A percentile compares a stretch with the other conserved stretches of the same genome.
Evolutionary conservation across 2,113 vertebrate species (phyloP).

Genomic region (Malurus melanocephalus): DNA sequence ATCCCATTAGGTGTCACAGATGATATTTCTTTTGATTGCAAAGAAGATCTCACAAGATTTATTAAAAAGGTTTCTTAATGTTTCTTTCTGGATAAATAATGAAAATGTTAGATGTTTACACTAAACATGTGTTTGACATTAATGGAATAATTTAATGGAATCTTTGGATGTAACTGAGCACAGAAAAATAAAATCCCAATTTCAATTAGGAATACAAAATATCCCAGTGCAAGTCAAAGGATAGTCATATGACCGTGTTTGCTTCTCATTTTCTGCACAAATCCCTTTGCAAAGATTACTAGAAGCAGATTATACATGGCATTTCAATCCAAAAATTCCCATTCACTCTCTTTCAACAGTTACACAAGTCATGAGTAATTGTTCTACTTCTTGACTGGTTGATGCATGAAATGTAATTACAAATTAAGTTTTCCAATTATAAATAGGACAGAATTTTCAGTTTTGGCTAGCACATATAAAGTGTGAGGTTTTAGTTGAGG

Average conservation of each 20-base stretch:
- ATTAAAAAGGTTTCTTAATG: neutral
- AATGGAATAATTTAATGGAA: neutral
- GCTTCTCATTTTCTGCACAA: neutral
- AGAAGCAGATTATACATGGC: neutral
- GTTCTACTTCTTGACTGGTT: neutral
- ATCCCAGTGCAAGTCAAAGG: neutral
- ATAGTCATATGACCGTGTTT: neutral
- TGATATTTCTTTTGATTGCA: neutral
- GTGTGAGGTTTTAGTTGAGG: neutral
- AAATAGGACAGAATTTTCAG: neutral
- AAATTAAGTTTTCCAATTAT: neutral
- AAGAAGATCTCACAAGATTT: neutral
- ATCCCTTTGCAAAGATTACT: neutral
- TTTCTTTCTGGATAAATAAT: neutral
- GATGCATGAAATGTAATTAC: neutral
- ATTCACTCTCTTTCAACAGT: neutral
- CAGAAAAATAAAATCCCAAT: neutral
- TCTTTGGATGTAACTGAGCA: neutral
- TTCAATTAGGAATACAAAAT: neutral
- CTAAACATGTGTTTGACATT: neutral
- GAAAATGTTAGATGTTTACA: neutral
- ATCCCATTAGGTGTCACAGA: neutral
- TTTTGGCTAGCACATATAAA: neutral
- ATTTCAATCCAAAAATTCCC: neutral
- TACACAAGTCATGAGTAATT: neutral